Evolutionary conservation across 2,113 vertebrate genomes (phyloP).

Genomic region (Holacanthus passer): DNA sequence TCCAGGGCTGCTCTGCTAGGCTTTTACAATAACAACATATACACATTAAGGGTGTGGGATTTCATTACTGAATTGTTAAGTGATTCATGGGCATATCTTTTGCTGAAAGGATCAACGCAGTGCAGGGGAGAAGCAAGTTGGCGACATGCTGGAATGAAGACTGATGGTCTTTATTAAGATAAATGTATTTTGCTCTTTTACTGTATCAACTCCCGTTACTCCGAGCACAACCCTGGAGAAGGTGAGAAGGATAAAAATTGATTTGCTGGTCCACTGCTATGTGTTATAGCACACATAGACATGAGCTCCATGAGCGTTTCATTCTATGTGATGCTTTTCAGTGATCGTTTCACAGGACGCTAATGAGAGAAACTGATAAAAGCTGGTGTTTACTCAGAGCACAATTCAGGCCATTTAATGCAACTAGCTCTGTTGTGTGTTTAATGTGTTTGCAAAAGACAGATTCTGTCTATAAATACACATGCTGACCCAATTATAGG

Average conservation of each 20-base stretch:
- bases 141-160: conserved; percentile 54
- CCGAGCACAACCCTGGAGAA: conserved; percentile 22
- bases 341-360: conserved; percentile 25
- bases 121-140: conserved; percentile 14
- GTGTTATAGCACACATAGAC: neutral
- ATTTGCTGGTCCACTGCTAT: conserved; percentile 6
- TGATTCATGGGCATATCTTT: conserved; percentile 56
- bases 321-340: conserved; percentile 15
- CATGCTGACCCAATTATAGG: conserved; percentile 78
- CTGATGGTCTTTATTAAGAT: conserved; percentile 55
- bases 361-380: conserved; percentile 58
- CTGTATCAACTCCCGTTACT: conserved; percentile 27
- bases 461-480: conserved; percentile 74
- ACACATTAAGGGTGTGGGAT: conserved; percentile 59
- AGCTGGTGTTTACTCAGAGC: conserved; percentile 46
- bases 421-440: conserved; percentile 47
- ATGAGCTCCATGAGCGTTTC: conserved; percentile 4
- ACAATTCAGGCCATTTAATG: conserved; percentile 53
- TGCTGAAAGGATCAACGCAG: conserved; percentile 33
- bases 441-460: conserved; percentile 55
- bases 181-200: conserved; percentile 49
- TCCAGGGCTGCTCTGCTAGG: conserved; percentile 29
- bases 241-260: conserved; percentile 23
- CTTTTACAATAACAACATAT: conserved; percentile 71
- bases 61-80: conserved; percentile 69